Evolutionary conservation across 2,797 vertebrate genomes (phyloP).

Genomic region (Myiotriccus ornatus): DNA sequence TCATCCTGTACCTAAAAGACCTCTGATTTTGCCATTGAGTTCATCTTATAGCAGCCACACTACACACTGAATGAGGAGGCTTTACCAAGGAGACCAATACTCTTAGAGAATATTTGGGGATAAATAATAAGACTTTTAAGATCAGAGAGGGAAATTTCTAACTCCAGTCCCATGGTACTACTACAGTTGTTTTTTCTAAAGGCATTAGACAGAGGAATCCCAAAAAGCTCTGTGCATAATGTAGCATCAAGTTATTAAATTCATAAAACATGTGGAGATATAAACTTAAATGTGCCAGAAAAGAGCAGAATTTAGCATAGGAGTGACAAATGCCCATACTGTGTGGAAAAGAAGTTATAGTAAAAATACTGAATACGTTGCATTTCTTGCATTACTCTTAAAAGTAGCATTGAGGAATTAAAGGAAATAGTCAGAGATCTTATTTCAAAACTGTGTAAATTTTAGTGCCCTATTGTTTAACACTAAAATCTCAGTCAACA

Average conservation of each 20-base stretch:
- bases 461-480: not conserved
- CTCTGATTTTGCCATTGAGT: not conserved
- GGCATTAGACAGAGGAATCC: not conserved
- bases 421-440: not conserved
- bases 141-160: not conserved
- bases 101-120: not conserved
- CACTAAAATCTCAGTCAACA: not conserved
- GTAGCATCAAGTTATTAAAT: not conserved
- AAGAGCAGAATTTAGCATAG: not conserved
- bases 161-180: not conserved
- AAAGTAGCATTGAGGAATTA: not conserved
- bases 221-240: not conserved
- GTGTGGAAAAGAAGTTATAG: not conserved
- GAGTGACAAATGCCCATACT: not conserved
- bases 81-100: not conserved
- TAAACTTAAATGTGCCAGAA: not conserved
- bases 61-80: not conserved
- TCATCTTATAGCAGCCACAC: fast-evolving
- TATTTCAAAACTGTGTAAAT: not conserved
- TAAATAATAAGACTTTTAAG: not conserved
- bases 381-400: not conserved
- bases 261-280: not conserved
- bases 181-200: not conserved
- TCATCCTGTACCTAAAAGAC: not conserved
- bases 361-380: not conserved